Conservation (phyloP, 2,797 vertebrate species). For the Scolopax bukidnonensis region DNA sequence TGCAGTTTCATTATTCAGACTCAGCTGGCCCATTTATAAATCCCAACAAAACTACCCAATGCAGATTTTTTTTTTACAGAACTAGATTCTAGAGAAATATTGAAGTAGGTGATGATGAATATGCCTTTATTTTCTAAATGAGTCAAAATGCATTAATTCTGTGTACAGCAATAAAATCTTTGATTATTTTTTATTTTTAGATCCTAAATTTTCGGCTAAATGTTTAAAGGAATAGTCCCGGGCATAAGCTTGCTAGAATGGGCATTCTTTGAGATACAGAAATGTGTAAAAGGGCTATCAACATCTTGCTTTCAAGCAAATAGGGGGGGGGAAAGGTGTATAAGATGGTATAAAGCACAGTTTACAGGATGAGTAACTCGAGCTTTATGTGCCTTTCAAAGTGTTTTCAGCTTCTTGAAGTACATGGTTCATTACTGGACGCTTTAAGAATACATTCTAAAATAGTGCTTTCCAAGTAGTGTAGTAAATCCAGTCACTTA, state of each 20-base stretch:
- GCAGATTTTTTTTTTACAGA: not conserved
- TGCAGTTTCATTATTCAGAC: not conserved
- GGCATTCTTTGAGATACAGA: not conserved
- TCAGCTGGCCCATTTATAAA: not conserved
- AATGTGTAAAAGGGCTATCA: not conserved
- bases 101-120: not conserved
- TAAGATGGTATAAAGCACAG: not conserved
- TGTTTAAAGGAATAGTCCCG: not conserved
- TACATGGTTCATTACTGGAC: not conserved
- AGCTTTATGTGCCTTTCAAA: not conserved
- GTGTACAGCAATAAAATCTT: not conserved
- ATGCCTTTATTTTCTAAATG: not conserved
- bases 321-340: rapidly evolving
- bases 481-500: not conserved
- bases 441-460: not conserved
- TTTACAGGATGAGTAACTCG: not conserved
- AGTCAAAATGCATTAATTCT: not conserved
- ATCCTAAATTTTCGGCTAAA: not conserved
- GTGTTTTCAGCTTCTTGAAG: not conserved
- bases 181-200: not conserved
- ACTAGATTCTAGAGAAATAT: not conserved
- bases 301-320: not conserved
- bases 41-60: not conserved
- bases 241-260: not conserved
- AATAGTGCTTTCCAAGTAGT: not conserved